Conservation (phyloP, 2,888 invertebrate species). For the Drosophila birchii region DNA sequence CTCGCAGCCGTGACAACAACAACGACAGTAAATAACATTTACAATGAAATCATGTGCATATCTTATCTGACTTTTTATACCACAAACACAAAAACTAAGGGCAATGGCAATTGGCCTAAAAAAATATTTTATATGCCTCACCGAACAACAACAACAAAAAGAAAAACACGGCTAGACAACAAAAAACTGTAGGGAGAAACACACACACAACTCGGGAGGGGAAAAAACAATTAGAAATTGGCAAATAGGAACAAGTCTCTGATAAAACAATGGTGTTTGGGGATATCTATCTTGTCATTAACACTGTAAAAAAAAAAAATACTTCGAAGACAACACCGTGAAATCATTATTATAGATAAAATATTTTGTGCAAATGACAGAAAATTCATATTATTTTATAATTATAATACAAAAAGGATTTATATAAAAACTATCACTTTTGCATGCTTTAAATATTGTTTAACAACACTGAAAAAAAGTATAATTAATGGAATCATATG, state of each 20-base stretch:
- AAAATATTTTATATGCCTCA: constrained; percentile 68
- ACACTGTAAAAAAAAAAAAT: constrained; percentile 38
- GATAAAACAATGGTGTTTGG: constrained; percentile 12
- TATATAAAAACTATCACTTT: too few species aligned
- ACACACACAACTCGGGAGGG: neutral
- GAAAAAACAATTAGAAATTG: constrained; percentile 45
- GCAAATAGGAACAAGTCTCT: constrained; percentile 27
- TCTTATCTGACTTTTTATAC: constrained; percentile 63
- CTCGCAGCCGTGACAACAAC: constrained; percentile 30
- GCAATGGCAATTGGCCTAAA: constrained; percentile 61
- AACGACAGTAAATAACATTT: constrained; percentile 24
- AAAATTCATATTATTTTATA: neutral
- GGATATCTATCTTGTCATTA: constrained; percentile 30
- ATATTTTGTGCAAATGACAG: neutral
- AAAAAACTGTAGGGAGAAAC: neutral
- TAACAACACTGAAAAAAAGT: neutral
- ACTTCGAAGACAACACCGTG: neutral
- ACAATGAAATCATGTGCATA: constrained; percentile 68
- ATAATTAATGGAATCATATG: neutral
- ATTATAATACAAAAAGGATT: neutral
- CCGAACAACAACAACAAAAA: constrained; percentile 36
- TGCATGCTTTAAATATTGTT: neutral
- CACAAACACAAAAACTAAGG: constrained; percentile 25
- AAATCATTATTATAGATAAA: neutral
- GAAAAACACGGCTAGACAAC: constrained; percentile 9